phyloP scores from a whole-genome alignment of 2,113 vertebrate species.

The Acinonyx jubatus region DNA sequence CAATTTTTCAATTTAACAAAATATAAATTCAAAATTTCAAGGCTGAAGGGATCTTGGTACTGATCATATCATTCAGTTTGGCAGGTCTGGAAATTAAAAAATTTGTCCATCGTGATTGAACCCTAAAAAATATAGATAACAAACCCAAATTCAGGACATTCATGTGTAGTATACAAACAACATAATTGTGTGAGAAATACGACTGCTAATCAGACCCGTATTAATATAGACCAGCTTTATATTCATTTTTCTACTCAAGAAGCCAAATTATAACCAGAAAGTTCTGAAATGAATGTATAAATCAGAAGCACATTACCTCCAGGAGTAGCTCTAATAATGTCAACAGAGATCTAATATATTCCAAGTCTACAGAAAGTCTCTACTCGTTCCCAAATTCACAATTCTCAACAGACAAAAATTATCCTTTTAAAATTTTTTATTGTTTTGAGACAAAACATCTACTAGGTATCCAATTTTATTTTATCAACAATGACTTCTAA shows the following conservation, averaged over 20 bases:
- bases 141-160: constrained; percentile 3
- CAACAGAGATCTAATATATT: background rate
- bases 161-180: background rate
- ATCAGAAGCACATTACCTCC: background rate
- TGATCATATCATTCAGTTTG: background rate
- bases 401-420: background rate
- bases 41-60: background rate
- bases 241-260: background rate
- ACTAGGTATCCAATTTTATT: background rate
- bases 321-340: background rate
- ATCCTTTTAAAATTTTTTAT: background rate
- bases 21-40: background rate
- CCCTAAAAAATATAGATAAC: background rate
- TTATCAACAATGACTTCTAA: background rate
- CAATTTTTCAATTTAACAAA: constrained; percentile 5
- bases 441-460: background rate
- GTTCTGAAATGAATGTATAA: background rate
- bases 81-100: background rate
- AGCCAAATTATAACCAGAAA: background rate
- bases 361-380: background rate
- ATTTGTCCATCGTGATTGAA: background rate
- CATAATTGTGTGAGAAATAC: background rate
- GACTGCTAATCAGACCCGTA: background rate
- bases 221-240: background rate
- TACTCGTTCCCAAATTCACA: background rate